Evolutionary conservation across 2,113 vertebrate species (phyloP), one percentile per base, ranked within the genome.

Genomic region (Todiramphus saurophagus): DNA sequence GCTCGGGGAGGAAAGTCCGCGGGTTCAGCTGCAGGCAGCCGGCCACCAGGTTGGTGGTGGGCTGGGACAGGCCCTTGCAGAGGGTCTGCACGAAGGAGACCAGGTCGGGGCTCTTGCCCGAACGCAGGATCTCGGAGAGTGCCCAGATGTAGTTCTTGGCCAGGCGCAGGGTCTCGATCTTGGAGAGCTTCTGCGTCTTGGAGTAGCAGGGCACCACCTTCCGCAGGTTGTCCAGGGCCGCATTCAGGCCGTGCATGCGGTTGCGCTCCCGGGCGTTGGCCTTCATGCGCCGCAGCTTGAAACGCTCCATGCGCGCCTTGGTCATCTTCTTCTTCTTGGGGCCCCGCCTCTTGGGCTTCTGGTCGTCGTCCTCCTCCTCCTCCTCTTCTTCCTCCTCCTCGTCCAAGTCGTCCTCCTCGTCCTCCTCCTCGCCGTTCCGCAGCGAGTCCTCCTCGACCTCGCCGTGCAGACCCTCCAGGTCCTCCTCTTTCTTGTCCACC

Each of bases 321-420:
- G 99, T 99, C 99, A 99, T 99, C 96, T 99, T 99, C 98, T 99
- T 99, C 98, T 99, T 99, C 95, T 99, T 99, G 25, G 99, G 99
- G 21, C 99, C 99, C 18, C 99, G 98, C 68, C 99, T 97, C 94
- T 99, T 99, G 80, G 99, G 99, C 94, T 99, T 99, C 94, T 98
- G 98, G 62, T 99, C 99, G 13, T 99, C 99, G 3, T 99, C 99
- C 0, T 99, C 99, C 16, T 99, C 98, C 27, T 99, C 99, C 18
- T 99, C 99, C 16, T 99, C 99, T 1, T 99, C 99, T 2, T 99
- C 99, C 19, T 99, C 99, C 4, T 98, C 98, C 10, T 99, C 98
- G 3, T 98, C 99, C 9, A 99, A 97, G 27, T 98, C 98, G 30
- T 97, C 97, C 15, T 98, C 98, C n/a, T 97, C 98, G 56, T 98